Evolutionary conservation across 2,113 vertebrate genomes (phyloP).

Genomic region (Passer montanus): DNA sequence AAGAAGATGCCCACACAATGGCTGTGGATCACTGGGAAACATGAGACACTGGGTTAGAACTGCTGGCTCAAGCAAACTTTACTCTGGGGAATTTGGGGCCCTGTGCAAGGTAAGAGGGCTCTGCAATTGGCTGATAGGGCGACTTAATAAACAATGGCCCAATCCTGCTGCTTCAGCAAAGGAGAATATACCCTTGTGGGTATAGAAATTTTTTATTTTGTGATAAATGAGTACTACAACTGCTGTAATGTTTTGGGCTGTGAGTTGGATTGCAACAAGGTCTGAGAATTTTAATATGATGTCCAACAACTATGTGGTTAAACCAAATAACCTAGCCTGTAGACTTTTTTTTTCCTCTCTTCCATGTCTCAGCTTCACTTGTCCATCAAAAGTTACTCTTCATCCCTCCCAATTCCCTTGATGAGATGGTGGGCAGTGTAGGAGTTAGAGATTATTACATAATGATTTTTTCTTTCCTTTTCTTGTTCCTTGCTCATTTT

Average conservation of each 20-base stretch:
- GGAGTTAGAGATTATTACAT: neutral
- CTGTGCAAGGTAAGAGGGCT: neutral
- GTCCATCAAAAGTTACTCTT: neutral
- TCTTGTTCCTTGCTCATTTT: neutral
- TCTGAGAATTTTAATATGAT: neutral
- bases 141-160: accelerated
- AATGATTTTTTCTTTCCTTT: neutral
- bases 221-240: neutral
- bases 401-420: neutral
- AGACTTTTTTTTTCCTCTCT: neutral
- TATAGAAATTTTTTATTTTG: neutral
- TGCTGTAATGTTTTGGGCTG: neutral
- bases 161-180: neutral
- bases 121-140: accelerated
- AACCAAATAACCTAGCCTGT: neutral
- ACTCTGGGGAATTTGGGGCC: neutral
- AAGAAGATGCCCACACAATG: neutral
- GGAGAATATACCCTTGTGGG: neutral
- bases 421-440: neutral
- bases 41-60: neutral
- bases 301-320: neutral
- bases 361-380: neutral
- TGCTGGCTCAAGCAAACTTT: neutral
- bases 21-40: neutral
- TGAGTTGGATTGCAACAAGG: neutral